Evolutionary conservation across 2,888 invertebrate species (phyloP).

Genomic region (Pomacea canaliculata): DNA sequence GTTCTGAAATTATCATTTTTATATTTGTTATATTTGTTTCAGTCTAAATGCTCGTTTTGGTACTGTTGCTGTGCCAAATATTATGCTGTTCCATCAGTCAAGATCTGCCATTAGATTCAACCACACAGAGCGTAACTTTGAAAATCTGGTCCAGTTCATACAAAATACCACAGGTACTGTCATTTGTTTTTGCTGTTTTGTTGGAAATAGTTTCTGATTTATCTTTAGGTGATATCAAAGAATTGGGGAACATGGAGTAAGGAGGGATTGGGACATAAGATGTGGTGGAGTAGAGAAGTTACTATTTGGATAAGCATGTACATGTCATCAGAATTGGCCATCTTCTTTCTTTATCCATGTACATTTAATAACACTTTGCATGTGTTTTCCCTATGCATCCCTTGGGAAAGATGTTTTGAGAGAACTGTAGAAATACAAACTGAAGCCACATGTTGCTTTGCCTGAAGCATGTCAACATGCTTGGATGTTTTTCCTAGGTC

Average conservation of each 20-base stretch:
- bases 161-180: constrained; percentile 64
- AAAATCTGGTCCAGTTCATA: constrained; percentile 75
- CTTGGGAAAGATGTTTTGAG: no score
- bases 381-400: no score
- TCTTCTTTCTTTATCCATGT: no score
- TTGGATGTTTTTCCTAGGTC: constrained; percentile 40
- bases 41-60: constrained; percentile 68
- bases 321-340: no score
- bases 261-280: neutral
- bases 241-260: neutral
- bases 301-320: no score
- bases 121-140: constrained; percentile 81
- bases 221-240: neutral
- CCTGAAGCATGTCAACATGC: no score
- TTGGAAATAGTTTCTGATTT: neutral
- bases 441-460: no score
- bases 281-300: no score
- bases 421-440: no score
- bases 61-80: constrained; percentile 68
- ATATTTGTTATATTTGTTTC: constrained; percentile 33
- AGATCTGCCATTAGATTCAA: constrained; percentile 67
- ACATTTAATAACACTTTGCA: no score
- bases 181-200: neutral
- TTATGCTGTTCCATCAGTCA: constrained; percentile 67
- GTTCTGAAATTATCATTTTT: neutral